A percentile compares a stretch with the other conserved stretches of the same genome.
Conservation (phyloP, 2,888 invertebrate species). For the Chromoteleia sp. region DNA sequence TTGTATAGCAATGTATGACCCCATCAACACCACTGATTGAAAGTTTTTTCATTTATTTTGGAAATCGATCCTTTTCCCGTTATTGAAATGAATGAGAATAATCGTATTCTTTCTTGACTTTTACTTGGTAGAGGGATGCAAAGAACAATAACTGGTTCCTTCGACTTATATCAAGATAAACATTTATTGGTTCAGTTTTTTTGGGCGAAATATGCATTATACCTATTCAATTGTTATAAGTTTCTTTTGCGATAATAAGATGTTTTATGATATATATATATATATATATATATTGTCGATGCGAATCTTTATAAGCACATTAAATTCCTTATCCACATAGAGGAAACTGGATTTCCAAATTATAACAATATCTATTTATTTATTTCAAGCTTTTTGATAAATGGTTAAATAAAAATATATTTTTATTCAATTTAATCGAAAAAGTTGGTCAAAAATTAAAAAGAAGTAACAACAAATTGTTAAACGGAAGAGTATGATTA, state of each 20-base stretch:
- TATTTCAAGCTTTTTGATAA: no score
- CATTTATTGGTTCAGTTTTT: constrained; percentile 58
- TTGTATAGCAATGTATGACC: constrained; percentile 10
- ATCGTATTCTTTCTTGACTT: constrained; percentile 64
- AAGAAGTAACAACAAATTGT: no score
- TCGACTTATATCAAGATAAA: constrained; percentile 60
- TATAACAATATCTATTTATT: no score
- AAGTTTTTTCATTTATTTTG: constrained; percentile 54
- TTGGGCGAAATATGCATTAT: constrained; percentile 44
- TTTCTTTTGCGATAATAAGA: constrained; percentile 58
- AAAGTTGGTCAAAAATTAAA: no score
- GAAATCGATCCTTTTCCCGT: constrained; percentile 63
- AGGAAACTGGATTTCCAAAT: constrained; percentile 32
- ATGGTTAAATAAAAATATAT: background rate
- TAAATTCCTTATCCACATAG: constrained; percentile 29
- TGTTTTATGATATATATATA: constrained; percentile 55
- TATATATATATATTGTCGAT: constrained; percentile 14
- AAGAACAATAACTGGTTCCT: constrained; percentile 64
- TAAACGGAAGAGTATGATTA: no score
- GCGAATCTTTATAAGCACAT: no score
- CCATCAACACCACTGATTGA: constrained; percentile 30
- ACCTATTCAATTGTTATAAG: constrained; percentile 45
- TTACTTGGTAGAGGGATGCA: constrained; percentile 56
- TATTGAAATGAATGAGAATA: constrained; percentile 57
- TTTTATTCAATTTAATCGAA: no score